Evolutionary conservation across 2,888 invertebrate species (phyloP), one percentile per base, ranked within the genome.

Genomic region (Crossocerus cetratus): DNA sequence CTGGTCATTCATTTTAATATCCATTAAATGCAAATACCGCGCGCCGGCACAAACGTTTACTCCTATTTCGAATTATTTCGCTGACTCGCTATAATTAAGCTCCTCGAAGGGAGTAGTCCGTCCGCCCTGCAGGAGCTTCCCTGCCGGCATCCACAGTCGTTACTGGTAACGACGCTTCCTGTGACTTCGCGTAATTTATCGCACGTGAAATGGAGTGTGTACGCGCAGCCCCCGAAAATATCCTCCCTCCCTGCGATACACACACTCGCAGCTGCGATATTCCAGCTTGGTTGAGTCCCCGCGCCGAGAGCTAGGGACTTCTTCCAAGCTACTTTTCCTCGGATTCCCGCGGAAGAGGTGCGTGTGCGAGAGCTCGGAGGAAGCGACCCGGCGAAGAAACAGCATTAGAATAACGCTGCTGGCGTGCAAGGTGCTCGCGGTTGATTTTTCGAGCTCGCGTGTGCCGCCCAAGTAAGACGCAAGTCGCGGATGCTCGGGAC

Each of bases 1-100:
- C 86, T 87, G 87, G 88, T 88, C 88, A 89, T 89, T 89, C 87
- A 89, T 89, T 89, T 88, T 88, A 89, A 89, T 89, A 88, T 89
- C 87, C 87, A 87, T 87, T 89, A 88, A 89, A 89, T 89, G 88
- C 85, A 88, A 87, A 89, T 88, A 86, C 86, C 81, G 69, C 78
- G 32, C 32, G 32, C 32, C 82, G 86, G 84, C 86, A 85, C 88
- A 85, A 87, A 86, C 87, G 87, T 88, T 88, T 87, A 86, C 84
- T 86, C 86, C 83, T 84, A 87, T 86, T 87, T 86, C 86, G 86
- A 88, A 86, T 86, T 87, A 86, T 87, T 88, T 86, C 85, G 86
- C 82, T 84, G 82, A 81, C 83, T 84, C 83, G 77, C 77, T 81
- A 85, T 87, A 88, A 88, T 86, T 86, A 88, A 88, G 87, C 87